These are phyloP conservation scores for Eupithecia subumbrata DNA, from an alignment of 2,888 invertebrate species.

Conservation along the genomic window DNA sequence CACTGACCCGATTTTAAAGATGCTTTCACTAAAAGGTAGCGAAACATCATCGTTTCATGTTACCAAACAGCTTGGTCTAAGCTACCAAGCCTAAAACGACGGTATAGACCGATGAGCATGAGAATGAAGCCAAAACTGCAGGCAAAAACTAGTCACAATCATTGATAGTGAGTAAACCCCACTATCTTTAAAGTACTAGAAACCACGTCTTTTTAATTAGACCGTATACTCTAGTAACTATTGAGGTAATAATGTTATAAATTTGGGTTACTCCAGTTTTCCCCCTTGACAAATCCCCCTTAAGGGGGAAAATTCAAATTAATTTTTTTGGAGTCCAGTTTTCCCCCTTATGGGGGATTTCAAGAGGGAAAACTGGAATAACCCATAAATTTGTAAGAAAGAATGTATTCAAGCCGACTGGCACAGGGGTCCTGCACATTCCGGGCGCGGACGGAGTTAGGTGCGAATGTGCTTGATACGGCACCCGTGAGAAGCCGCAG, in stretches of 20 bases:
- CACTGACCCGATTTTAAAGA: not conserved
- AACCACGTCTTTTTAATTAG: too few species aligned
- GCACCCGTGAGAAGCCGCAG: not conserved
- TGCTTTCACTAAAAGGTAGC: not conserved
- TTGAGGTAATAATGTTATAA: too few species aligned
- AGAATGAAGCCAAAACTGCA: not conserved
- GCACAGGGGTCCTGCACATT: not conserved
- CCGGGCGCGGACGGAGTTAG: too few species aligned
- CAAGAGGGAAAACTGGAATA: too few species aligned
- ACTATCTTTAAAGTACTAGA: not conserved
- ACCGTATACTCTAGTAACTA: too few species aligned
- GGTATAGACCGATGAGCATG: not conserved
- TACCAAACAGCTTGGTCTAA: too few species aligned
- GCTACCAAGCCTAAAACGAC: not conserved
- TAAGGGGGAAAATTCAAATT: too few species aligned
- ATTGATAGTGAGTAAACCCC: not conserved
- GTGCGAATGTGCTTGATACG: constrained; percentile 1
- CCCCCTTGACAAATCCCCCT: too few species aligned
- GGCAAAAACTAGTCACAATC: not conserved
- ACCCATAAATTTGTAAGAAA: not conserved
- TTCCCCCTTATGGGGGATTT: too few species aligned
- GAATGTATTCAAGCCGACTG: not conserved
- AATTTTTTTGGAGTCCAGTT: too few species aligned
- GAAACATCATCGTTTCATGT: too few species aligned
- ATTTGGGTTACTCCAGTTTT: too few species aligned